Evolutionary conservation across 2,113 vertebrate genomes (phyloP).

Genomic region (Scortum barcoo): DNA sequence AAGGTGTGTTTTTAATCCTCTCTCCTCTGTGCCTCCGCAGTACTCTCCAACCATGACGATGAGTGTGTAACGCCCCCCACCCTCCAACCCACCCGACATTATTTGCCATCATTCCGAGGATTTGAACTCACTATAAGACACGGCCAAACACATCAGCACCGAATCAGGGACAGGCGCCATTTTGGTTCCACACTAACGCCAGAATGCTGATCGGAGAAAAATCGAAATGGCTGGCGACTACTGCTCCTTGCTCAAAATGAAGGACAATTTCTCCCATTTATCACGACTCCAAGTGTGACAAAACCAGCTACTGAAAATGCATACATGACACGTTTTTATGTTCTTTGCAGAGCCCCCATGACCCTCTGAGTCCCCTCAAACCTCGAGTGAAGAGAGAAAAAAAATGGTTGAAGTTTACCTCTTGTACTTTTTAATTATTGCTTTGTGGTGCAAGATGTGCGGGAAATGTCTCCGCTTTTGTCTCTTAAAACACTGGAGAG

Average conservation of each 20-base stretch:
- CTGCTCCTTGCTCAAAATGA: slow-evolving; percentile 94
- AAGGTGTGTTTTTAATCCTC: slow-evolving; percentile 59
- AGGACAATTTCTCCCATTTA: slow-evolving; percentile 88
- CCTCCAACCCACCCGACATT: slow-evolving; percentile 81
- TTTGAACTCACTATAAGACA: slow-evolving; percentile 92
- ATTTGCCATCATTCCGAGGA: slow-evolving; percentile 94
- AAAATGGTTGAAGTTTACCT: slow-evolving; percentile 80
- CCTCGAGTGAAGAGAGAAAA: slow-evolving; percentile 56
- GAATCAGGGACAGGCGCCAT: slow-evolving; percentile 81
- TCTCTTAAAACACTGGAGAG: slow-evolving; percentile 93
- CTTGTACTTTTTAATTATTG: slow-evolving; percentile 80
- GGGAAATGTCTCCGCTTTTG: slow-evolving; percentile 88
- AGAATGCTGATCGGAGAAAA: slow-evolving; percentile 70
- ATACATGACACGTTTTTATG: slow-evolving; percentile 86
- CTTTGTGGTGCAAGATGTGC: slow-evolving; percentile 86
- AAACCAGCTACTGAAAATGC: slow-evolving; percentile 90
- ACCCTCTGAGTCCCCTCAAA: slow-evolving; percentile 21
- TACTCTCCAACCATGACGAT: slow-evolving; percentile 99
- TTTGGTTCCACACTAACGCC: slow-evolving; percentile 74
- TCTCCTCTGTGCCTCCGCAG: slow-evolving; percentile 83
- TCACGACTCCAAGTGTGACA: slow-evolving; percentile 83
- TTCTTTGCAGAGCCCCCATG: slow-evolving; percentile 55
- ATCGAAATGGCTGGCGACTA: slow-evolving; percentile 85
- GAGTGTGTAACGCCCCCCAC: slow-evolving; percentile 93
- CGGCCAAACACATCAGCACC: slow-evolving; percentile 90